These are phyloP conservation scores for Pseudochirops cupreus DNA, from an alignment of 2,797 vertebrate genomes.

Conservation along the genomic window DNA sequence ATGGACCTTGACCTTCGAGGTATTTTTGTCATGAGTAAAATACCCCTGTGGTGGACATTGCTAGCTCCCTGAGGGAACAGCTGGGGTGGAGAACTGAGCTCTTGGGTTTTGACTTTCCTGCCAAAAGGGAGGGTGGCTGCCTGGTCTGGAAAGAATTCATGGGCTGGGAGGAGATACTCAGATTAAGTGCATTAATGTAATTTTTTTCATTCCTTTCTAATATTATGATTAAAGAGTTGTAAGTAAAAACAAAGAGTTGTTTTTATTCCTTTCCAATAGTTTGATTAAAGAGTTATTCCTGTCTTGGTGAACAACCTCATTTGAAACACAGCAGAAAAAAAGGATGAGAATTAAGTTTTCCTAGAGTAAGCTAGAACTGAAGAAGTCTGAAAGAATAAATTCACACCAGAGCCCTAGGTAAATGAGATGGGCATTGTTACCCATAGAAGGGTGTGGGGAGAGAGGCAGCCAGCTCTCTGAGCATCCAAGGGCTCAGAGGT, in stretches of 20 bases:
- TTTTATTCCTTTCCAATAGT: not conserved
- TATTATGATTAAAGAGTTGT: conserved; percentile 1
- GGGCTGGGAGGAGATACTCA: not conserved
- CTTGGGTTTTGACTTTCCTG: conserved; percentile 7
- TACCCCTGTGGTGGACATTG: not conserved
- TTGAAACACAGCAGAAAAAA: not conserved
- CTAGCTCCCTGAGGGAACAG: not conserved
- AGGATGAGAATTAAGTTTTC: not conserved
- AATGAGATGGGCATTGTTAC: not conserved
- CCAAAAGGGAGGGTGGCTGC: not conserved
- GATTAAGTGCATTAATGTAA: conserved; percentile 9
- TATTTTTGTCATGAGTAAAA: conserved; percentile 12
- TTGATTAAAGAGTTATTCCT: not conserved
- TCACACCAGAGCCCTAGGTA: not conserved
- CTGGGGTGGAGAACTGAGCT: not conserved
- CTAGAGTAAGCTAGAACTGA: not conserved
- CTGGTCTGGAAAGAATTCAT: not conserved
- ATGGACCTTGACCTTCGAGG: conserved; percentile 3
- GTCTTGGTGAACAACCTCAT: not conserved
- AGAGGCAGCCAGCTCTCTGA: not conserved
- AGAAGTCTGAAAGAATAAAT: not conserved
- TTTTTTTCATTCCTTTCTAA: conserved; percentile 15
- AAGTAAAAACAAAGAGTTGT: not conserved
- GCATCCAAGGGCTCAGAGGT: not conserved
- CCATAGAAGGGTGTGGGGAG: not conserved